Base-by-base conservation (phyloP, 2,888 invertebrate genomes). In the Chaetoderma sp. region DNA sequence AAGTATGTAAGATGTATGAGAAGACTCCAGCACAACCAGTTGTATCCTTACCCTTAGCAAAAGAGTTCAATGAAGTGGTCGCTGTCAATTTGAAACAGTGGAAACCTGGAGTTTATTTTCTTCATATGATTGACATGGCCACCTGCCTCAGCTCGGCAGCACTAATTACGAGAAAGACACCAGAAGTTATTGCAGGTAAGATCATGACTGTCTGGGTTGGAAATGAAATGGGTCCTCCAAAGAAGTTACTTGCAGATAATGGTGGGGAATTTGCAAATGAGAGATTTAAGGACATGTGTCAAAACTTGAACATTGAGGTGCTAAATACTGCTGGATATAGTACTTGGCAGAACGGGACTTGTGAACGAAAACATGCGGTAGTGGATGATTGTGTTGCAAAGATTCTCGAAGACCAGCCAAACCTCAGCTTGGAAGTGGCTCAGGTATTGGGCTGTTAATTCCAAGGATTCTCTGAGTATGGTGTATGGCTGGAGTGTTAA, bases 61-160 rank as follows among this genome's bases (percentile, higher is more conserved):
- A 23, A n/a, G 44, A 56, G 23, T 67, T 61, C 42, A 70, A 70
- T 61, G 72, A 72, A 45, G 60, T 54, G 47, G 64, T 68, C n/a
- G 65, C 67, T 5, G 66, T 66, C 50, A 66, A 70, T 44, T 54
- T 71, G 2, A 72, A 72, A 59, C 63, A 68, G 28, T 68, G 63
- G 63, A 6, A 47, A 23, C 30, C 33, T 45, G 52, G 54, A 5
- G n/a, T 33, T 16, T 63, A 55, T 39, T 57, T 57, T 58, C 57
- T 63, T 27, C 62, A 61, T 21, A 36, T 63, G 25, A 47, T 63
- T 8, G 63, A 63, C 44, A 39, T 57, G 36, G 36, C 33, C 10
- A 57, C 63, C 6, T n/a, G 47, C 56, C 57, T 23, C 25, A 58
- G 27, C 18, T 21, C 44, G 27, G 63, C 54, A 13, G 27, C 42